Evolutionary conservation across 2,797 vertebrate genomes (phyloP), one percentile per base, ranked within the genome.

Genomic region (Phataginus tetradactyla): DNA sequence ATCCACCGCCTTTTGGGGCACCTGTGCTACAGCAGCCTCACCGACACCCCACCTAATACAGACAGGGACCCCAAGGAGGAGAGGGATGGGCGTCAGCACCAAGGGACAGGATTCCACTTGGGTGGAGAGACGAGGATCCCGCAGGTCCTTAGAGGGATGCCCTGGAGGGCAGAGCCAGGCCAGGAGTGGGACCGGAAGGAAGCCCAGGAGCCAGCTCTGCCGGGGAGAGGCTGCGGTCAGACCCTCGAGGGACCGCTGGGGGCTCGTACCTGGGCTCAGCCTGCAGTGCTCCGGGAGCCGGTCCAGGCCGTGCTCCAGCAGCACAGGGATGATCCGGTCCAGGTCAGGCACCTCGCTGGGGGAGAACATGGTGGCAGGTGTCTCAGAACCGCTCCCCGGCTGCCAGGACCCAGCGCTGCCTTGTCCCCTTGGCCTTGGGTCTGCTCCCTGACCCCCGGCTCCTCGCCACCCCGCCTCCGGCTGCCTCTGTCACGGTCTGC

Each of bases 281-380:
- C 98, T 99, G 98, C 99, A 99, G 98, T 99, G 99, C 75, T 99
- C 98, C 12, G 99, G 99, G n/a, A 99, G 98, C 87, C 92, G 97
- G 86, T 99, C 99, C 80, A 99, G 99, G 66, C 99, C 99, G 7
- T 99, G 99, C 95, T 99, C 99, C 29, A 99, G 98, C 69, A 99
- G 96, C 59, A 99, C 99, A 0, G 99, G 99, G 83, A 99, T 95
- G 8, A 99, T 98, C 71, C 98, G 98, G 39, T 99, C 99, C 92
- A 99, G 99, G 98, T 99, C 99, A 23, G 99, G 99, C 97, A 99
- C 99, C 98, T 99, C 99, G 18, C 99, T 99, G 96, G 12, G 53
- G 66, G 32, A 94, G 4, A 83, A 45, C 1, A 9, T 9, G n/a
- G n/a, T 2, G 4, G 1, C 14, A 10, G 15, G 1, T 7, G 23